Conservation (phyloP, 2,888 invertebrate species). For the Galeruca laticollis region DNA sequence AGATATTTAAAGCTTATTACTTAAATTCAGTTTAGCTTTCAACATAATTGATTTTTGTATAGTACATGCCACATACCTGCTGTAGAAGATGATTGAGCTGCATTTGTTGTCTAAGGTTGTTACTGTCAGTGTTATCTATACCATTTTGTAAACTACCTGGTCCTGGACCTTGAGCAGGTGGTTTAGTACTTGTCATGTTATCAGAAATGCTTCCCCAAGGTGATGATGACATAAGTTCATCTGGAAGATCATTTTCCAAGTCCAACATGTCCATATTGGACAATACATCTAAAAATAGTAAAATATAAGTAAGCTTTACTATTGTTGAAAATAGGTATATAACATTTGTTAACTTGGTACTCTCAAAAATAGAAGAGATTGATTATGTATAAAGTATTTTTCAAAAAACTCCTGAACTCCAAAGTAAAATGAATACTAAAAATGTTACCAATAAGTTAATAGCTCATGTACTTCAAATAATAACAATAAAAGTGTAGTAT, state of each 20-base stretch:
- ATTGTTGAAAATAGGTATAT: not conserved
- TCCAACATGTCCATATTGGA: slow-evolving; percentile 89
- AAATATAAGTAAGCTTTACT: slow-evolving; percentile 29
- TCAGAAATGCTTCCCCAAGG: slow-evolving; percentile 74
- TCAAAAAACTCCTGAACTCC: not conserved
- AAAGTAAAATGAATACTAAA: not conserved
- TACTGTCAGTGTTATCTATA: slow-evolving; percentile 73
- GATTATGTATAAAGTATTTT: too few relatives aligned
- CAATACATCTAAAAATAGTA: slow-evolving; percentile 76
- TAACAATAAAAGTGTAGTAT: slow-evolving; percentile 14
- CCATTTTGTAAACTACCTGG: slow-evolving; percentile 82
- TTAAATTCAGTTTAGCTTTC: too few relatives aligned
- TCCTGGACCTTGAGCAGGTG: slow-evolving; percentile 86
- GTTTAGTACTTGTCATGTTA: slow-evolving; percentile 71
- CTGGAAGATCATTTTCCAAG: slow-evolving; percentile 92
- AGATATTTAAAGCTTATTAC: too few relatives aligned
- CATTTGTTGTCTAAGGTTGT: slow-evolving; percentile 66
- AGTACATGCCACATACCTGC: slow-evolving; percentile 64
- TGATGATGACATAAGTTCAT: slow-evolving; percentile 83
- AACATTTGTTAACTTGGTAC: not conserved
- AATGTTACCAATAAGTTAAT: not conserved
- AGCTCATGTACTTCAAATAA: slow-evolving; percentile 6
- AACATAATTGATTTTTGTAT: not conserved
- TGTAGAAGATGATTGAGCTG: slow-evolving; percentile 75
- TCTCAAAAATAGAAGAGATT: not conserved